These are phyloP conservation scores for Drosophila neotestacea DNA, from an alignment of 2,888 invertebrate genomes.

Conservation along the genomic window DNA sequence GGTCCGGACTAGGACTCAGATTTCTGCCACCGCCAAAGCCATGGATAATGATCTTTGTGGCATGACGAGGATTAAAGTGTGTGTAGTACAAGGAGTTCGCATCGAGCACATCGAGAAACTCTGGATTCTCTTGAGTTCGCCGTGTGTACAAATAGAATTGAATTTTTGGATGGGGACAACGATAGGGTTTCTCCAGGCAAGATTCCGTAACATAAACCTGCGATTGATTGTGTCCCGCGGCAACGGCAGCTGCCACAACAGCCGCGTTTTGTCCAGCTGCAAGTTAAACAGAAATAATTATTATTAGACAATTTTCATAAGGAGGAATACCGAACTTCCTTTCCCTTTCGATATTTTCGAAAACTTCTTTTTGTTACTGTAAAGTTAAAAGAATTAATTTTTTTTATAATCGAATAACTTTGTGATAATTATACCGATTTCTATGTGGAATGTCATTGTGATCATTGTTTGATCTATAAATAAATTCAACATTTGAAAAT, in stretches of 20 bases:
- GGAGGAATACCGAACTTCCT: too few species aligned
- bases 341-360: too few species aligned
- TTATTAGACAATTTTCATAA: too few species aligned
- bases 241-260: constrained; percentile 69
- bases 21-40: constrained; percentile 95
- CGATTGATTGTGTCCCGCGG: constrained; percentile 84
- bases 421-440: too few species aligned
- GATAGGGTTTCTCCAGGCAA: constrained; percentile 92
- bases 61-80: constrained; percentile 91
- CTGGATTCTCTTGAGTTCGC: constrained; percentile 91
- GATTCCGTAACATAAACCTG: constrained; percentile 92
- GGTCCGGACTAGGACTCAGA: constrained; percentile 93
- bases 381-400: too few species aligned
- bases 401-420: too few species aligned
- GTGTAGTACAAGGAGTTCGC: constrained; percentile 90
- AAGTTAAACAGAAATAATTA: constrained; percentile 27
- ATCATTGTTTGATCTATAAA: too few species aligned
- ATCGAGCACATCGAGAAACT: constrained; percentile 89
- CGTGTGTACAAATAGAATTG: constrained; percentile 93
- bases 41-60: constrained; percentile 95
- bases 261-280: constrained; percentile 75
- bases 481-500: too few species aligned
- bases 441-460: too few species aligned
- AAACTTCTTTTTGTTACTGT: too few species aligned
- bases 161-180: constrained; percentile 93